Evolutionary conservation across 2,113 vertebrate species (phyloP).

Genomic region (Campylomormyrus tamandua): DNA sequence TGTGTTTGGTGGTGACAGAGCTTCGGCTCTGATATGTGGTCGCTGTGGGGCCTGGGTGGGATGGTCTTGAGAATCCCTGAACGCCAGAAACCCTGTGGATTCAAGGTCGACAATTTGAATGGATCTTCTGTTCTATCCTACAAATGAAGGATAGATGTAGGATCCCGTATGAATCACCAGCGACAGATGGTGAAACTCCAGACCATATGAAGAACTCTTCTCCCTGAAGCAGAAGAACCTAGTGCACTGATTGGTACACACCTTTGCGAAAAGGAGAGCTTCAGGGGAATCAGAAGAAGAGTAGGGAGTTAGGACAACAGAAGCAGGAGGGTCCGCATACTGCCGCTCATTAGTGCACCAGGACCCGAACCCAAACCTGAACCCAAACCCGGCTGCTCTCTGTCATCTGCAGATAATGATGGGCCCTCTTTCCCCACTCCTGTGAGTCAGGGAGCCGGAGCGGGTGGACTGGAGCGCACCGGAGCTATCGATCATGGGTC

Average conservation of each 20-base stretch:
- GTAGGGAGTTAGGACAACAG: background rate
- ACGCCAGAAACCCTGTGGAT: background rate
- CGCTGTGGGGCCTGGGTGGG: background rate
- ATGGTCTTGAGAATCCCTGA: background rate
- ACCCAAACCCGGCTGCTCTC: background rate
- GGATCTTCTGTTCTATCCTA: background rate
- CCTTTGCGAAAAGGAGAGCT: background rate
- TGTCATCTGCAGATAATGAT: background rate
- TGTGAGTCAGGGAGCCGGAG: background rate
- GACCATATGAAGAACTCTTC: background rate
- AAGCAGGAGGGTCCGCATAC: background rate
- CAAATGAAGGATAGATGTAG: background rate
- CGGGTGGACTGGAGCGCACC: background rate
- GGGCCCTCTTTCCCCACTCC: background rate
- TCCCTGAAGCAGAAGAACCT: background rate
- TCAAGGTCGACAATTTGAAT: background rate
- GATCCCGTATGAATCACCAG: background rate
- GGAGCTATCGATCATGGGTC: background rate
- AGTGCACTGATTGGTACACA: background rate
- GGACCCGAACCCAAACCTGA: background rate
- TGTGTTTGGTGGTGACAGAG: background rate
- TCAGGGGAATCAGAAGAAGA: background rate
- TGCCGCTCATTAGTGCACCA: background rate
- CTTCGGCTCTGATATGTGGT: background rate
- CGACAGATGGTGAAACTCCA: background rate